Percentiles rank a stretch among this genome's conserved stretches.
Evolutionary conservation across 2,797 vertebrate genomes (phyloP).

Genomic region (Labeo calbasu): DNA sequence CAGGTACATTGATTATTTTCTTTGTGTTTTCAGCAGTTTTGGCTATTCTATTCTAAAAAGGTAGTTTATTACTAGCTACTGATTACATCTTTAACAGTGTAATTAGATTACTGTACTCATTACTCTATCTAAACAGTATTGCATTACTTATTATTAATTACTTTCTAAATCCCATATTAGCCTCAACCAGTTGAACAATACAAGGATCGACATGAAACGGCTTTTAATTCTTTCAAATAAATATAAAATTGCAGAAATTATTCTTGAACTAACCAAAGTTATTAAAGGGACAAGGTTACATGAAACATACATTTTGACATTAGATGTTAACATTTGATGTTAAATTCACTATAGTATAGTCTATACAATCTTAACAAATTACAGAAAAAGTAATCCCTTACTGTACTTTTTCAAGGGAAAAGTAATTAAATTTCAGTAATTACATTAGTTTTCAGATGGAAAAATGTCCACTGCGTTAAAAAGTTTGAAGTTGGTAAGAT

Average conservation of each 20-base stretch:
- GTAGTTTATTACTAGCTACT: background rate
- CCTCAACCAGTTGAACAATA: background rate
- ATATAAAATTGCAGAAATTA: too few species aligned
- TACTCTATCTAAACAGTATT: too few species aligned
- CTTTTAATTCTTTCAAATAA: too few species aligned
- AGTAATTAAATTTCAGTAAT: background rate
- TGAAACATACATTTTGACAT: too few species aligned
- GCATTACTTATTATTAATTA: too few species aligned
- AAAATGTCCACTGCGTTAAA: background rate
- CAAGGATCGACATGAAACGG: background rate
- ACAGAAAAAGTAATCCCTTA: background rate
- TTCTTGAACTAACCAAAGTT: too few species aligned
- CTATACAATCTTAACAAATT: too few species aligned
- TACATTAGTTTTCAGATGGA: too few species aligned
- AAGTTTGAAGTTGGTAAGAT: background rate
- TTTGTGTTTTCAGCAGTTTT: background rate
- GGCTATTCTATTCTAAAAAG: background rate
- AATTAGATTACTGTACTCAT: background rate
- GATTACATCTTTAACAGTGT: background rate
- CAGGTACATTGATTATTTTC: background rate
- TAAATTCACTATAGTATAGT: too few species aligned
- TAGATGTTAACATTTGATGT: too few species aligned
- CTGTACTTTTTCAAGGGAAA: background rate
- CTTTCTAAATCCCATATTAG: background rate
- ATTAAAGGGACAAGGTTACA: too few species aligned